Conservation (phyloP, 2,797 vertebrate species). For the Cirrhinus molitorella region DNA sequence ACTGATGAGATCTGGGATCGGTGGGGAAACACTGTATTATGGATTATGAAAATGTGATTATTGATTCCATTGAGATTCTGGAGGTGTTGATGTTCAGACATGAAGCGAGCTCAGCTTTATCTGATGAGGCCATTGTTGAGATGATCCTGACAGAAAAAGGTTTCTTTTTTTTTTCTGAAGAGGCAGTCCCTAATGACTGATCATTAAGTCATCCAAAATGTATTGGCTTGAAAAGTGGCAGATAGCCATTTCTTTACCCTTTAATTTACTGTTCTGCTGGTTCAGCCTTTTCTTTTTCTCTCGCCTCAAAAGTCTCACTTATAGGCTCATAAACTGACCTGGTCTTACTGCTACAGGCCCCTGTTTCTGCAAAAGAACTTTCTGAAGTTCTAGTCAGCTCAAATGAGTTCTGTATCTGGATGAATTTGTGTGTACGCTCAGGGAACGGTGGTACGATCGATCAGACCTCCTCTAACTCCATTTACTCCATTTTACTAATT, state of each 20-base stretch:
- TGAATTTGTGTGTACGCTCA: slow-evolving; percentile 11
- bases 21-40: slow-evolving; percentile 48
- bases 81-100: slow-evolving; percentile 33
- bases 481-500: slow-evolving; percentile 44
- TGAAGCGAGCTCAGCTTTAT: slow-evolving; percentile 31
- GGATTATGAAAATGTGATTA: slow-evolving; percentile 56
- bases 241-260: neutral
- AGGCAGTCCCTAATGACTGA: slow-evolving; percentile 10
- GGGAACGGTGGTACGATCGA: slow-evolving; percentile 13
- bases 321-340: neutral
- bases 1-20: slow-evolving; percentile 53
- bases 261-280: neutral
- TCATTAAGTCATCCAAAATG: slow-evolving; percentile 35
- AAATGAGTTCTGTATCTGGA: slow-evolving; percentile 35
- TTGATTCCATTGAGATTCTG: slow-evolving; percentile 50
- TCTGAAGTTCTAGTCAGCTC: slow-evolving; percentile 9
- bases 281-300: neutral
- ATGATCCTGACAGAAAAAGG: slow-evolving; percentile 26
- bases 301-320: neutral
- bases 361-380: slow-evolving; percentile 12
- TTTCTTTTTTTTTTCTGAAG: neutral
- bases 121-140: slow-evolving; percentile 40
- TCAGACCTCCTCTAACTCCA: slow-evolving; percentile 37
- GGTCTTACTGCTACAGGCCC: neutral
- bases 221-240: neutral